Percentiles rank a stretch among this genome's conserved stretches.
phyloP scores from a whole-genome alignment of 2,113 vertebrate genomes.

The Phyllostomus discolor region DNA sequence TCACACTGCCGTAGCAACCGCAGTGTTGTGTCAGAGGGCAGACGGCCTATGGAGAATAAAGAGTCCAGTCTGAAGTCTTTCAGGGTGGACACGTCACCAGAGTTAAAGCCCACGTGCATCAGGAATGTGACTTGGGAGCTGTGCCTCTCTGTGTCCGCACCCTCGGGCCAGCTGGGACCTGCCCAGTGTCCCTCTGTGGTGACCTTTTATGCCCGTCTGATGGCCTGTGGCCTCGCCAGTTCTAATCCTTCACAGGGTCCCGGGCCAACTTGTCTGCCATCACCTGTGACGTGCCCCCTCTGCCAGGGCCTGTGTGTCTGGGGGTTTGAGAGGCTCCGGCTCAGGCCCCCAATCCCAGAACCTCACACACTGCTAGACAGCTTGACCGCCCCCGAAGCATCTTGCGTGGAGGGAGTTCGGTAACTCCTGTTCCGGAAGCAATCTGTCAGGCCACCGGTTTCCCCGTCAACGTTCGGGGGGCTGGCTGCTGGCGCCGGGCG shows the following conservation, averaged over 20 bases:
- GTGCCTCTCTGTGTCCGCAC: rapidly evolving
- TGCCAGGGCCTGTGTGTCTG: not conserved
- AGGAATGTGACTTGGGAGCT: not conserved
- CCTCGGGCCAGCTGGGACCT: not conserved
- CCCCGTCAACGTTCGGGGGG: not conserved
- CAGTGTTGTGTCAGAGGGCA: no score
- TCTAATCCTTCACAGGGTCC: not conserved
- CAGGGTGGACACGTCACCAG: rapidly evolving
- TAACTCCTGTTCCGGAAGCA: constrained; percentile 53
- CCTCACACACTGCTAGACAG: constrained; percentile 15
- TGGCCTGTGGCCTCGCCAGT: not conserved
- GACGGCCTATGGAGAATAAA: not conserved
- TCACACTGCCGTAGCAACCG: not conserved
- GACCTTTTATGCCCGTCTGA: not conserved
- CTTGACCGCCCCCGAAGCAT: not conserved
- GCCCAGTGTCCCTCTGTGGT: not conserved
- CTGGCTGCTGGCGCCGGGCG: not conserved
- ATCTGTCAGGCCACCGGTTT: not conserved
- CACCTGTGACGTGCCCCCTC: not conserved
- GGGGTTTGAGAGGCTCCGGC: not conserved
- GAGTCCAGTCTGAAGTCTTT: not conserved
- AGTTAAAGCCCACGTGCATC: not conserved
- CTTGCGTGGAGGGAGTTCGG: not conserved
- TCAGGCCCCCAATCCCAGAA: not conserved
- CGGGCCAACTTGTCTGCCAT: rapidly evolving